Percentiles rank a stretch among this genome's conserved stretches.
phyloP scores from a whole-genome alignment of 2,113 vertebrate genomes.

The Mus spicilegus region DNA sequence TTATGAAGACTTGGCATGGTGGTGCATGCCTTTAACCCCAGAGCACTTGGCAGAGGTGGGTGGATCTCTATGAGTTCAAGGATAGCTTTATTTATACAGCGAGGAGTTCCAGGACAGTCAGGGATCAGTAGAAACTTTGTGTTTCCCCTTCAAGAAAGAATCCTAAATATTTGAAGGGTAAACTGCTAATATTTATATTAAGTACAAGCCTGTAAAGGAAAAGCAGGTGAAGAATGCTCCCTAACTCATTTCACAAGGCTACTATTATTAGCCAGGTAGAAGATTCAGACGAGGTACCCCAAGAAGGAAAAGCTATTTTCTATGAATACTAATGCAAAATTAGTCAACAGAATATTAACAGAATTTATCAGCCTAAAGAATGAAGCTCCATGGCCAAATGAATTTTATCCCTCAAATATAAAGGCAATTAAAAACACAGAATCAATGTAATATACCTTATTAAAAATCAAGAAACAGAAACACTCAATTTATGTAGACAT shows the following conservation, averaged over 20 bases:
- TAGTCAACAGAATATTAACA: conserved; percentile 14
- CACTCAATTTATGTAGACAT: not conserved
- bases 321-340: not conserved
- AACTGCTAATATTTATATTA: not conserved
- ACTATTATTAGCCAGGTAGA: not conserved
- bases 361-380: conserved; percentile 24
- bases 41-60: not conserved
- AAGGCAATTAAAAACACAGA: not conserved
- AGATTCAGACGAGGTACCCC: not conserved
- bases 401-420: not conserved
- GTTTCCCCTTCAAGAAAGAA: not conserved
- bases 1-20: not conserved
- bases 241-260: not conserved
- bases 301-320: not conserved
- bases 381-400: not conserved
- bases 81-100: not conserved
- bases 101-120: not conserved
- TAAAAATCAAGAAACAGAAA: not conserved
- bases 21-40: not conserved
- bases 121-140: not conserved
- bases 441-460: not conserved
- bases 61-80: not conserved
- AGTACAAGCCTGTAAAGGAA: not conserved
- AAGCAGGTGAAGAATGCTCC: not conserved
- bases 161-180: not conserved